phyloP scores from a whole-genome alignment of 1,140 invertebrate genomes.

The Drosophila punjabiensis region DNA sequence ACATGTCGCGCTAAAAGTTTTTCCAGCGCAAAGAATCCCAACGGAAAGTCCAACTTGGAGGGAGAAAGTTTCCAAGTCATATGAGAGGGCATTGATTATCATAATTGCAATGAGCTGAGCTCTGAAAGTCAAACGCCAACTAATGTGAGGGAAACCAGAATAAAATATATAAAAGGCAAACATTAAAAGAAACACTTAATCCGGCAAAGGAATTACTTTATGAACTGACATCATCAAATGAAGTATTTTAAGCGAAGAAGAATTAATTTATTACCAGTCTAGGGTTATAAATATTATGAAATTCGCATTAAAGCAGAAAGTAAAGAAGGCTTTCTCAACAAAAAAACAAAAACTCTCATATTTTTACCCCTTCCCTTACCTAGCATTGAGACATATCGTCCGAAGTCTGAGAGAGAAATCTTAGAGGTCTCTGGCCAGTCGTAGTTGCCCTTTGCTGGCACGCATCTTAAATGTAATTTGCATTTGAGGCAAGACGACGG shows the following conservation, averaged over 20 bases:
- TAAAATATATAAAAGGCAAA: slow-evolving; percentile 4
- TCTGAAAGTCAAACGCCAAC: slow-evolving; percentile 42
- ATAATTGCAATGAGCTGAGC: slow-evolving; percentile 56
- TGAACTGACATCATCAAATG: slow-evolving; percentile 1
- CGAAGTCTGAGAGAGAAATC: slow-evolving; percentile 8
- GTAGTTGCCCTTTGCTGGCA: slow-evolving; percentile 27
- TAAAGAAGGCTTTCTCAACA: too few species aligned
- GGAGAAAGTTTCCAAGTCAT: slow-evolving; percentile 38
- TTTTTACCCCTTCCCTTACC: slow-evolving; percentile 1
- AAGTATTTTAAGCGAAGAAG: neutral
- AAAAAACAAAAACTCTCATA: too few species aligned
- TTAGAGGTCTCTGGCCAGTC: slow-evolving; percentile 16
- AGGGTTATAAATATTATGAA: neutral
- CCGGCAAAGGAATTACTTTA: slow-evolving; percentile 4
- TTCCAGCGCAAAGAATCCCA: slow-evolving; percentile 44
- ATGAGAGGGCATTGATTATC: slow-evolving; percentile 62
- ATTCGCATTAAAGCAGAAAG: neutral
- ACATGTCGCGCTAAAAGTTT: slow-evolving; percentile 58
- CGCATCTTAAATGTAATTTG: slow-evolving; percentile 63
- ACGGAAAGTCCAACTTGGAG: slow-evolving; percentile 31
- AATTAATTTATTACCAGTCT: neutral
- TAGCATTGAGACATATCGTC: slow-evolving; percentile 1
- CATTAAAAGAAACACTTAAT: slow-evolving; percentile 16
- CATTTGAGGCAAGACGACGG: slow-evolving; percentile 17
- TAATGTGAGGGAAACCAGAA: slow-evolving; percentile 2